Base-by-base conservation (phyloP, 2,888 invertebrate genomes). In the Gerosis bhagava region DNA sequence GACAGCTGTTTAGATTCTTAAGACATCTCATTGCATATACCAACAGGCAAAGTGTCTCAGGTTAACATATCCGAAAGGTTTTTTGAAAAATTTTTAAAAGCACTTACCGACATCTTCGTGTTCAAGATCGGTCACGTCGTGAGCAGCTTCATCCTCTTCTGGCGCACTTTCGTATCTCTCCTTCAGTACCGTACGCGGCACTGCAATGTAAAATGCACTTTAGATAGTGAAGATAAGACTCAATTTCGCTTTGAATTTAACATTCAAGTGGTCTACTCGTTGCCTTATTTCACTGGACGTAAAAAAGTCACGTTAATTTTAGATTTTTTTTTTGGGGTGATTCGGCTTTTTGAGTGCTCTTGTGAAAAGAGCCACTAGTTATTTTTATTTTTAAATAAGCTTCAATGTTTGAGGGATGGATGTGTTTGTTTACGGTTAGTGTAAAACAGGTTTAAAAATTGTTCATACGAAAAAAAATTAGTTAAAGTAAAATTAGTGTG, bases 181-280 rank as follows among this genome's bases (percentile, higher is more conserved):
- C 70, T 95, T 94, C 52, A 96, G 86, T 42, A 97, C 95, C 70
- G 94, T 94, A 56, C 96, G 90, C 3, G 96, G 96, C 55, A 96
- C 96, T 96, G 88, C 69, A 76, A 76, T 53, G 52, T 54, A 78
- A 73, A 65, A 54, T 54, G 49, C 50, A 70, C 77, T 66, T 73
- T 78, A 75, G 56, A 5, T 24, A 26, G 29, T 49, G 15, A 2
- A 2, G 10, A 47, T 61, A 77, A 63, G 63, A 63, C 36, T 35
- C 48, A 56, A 57, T 63, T 62, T 57, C 13, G 25, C 39, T 34
- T 32, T 8, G 42, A 29, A 24, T 35, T 29, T 8, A 12, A 32
- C 13, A n/a, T n/a, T 62, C 57, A 53, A 72, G 69, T 67, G 62
- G 53, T 50, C 56, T 64, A 63, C 65, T 73, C 69, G 70, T 63